Percentiles rank a stretch among this genome's conserved stretches.
phyloP scores from a whole-genome alignment of 2,797 vertebrate species.

The Ispidina picta region DNA sequence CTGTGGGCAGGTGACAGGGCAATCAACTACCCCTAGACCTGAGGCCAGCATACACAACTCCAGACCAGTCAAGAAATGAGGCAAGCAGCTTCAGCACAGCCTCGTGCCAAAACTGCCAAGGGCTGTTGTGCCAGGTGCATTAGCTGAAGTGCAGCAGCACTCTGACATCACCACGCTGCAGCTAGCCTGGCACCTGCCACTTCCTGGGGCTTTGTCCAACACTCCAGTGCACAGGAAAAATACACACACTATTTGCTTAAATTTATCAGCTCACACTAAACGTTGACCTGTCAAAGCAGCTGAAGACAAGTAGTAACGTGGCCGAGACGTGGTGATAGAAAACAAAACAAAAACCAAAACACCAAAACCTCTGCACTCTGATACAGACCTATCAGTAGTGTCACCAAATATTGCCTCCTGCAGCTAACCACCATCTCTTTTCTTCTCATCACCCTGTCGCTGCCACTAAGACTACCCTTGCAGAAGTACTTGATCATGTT shows the following conservation, averaged over 20 bases:
- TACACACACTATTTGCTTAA: not conserved
- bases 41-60: fast-evolving
- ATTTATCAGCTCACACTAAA: not conserved
- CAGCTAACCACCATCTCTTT: not conserved
- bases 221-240: not conserved
- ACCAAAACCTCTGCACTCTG: not conserved
- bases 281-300: not conserved
- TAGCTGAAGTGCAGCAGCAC: not conserved
- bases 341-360: too few species aligned
- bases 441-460: not conserved
- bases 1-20: fast-evolving
- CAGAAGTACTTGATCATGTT: conserved; percentile 39
- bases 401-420: not conserved
- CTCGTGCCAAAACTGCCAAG: fast-evolving
- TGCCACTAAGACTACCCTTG: not conserved
- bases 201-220: not conserved
- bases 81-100: not conserved
- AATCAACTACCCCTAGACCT: fast-evolving
- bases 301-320: not conserved
- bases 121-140: not conserved
- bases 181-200: not conserved
- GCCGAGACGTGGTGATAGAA: not conserved
- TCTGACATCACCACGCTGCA: not conserved
- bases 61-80: not conserved
- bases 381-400: not conserved